Evolutionary conservation across 2,113 vertebrate species (phyloP).

Genomic region (Glaucidium brasilianum): DNA sequence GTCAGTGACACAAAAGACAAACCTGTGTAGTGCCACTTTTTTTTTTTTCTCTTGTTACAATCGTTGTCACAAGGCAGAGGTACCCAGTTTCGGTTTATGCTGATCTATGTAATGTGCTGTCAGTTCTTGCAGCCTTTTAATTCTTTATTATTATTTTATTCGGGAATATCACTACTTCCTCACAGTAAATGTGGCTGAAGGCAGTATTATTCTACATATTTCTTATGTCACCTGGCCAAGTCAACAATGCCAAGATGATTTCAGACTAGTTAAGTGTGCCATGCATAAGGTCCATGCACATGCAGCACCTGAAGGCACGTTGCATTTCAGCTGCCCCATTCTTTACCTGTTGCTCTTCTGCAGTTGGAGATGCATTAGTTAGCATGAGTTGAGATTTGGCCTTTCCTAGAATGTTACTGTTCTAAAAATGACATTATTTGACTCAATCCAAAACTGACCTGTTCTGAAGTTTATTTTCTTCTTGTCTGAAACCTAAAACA

Average conservation of each 20-base stretch:
- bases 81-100: background rate
- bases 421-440: background rate
- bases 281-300: background rate
- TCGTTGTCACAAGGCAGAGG: background rate
- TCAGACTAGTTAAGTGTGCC: background rate
- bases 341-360: background rate
- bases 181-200: too few relatives aligned
- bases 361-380: background rate
- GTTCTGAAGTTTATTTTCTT: background rate
- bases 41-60: background rate
- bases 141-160: background rate
- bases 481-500: background rate
- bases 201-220: background rate
- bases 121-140: background rate
- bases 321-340: background rate
- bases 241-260: background rate
- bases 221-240: background rate
- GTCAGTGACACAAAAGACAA: background rate
- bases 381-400: background rate
- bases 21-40: background rate
- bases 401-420: background rate
- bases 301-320: accelerated
- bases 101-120: background rate
- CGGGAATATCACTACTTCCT: background rate
- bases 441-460: background rate